These are phyloP conservation scores for Melanocharis versteri DNA, from an alignment of 2,113 vertebrate genomes.

Conservation along the genomic window DNA sequence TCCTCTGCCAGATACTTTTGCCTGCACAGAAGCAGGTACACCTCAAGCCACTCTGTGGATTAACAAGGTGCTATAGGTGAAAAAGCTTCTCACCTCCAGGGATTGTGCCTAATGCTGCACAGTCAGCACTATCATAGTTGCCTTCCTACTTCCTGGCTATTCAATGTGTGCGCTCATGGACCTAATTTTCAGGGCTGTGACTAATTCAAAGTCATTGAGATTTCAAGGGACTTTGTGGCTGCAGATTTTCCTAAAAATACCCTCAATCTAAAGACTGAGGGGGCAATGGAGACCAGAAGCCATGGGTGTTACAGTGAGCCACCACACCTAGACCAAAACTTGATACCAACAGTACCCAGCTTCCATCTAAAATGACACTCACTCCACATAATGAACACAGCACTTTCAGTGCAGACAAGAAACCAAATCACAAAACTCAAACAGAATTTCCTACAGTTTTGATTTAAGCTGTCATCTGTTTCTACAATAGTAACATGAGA, in stretches of 20 bases:
- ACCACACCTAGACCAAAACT: background rate
- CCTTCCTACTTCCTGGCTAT: background rate
- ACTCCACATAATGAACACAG: fast-evolving
- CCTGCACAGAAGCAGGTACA: background rate
- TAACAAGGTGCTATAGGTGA: background rate
- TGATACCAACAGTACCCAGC: background rate
- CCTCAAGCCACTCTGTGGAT: background rate
- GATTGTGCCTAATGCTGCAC: background rate
- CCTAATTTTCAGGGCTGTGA: background rate
- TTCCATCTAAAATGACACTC: background rate
- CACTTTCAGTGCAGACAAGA: background rate
- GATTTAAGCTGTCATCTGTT: background rate
- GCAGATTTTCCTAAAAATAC: background rate
- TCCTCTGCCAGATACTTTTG: background rate
- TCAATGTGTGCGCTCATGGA: background rate
- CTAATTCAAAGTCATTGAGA: background rate
- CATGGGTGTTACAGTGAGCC: background rate
- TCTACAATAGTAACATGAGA: background rate
- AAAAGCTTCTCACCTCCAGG: background rate
- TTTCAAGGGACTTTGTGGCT: background rate
- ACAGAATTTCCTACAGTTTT: background rate
- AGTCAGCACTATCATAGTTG: background rate
- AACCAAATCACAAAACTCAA: background rate
- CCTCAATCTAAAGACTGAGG: background rate
- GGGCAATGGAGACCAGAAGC: background rate